Evolutionary conservation across 2,888 invertebrate genomes (phyloP), one percentile per base, ranked within the genome.

Genomic region (Coelinius sp.): DNA sequence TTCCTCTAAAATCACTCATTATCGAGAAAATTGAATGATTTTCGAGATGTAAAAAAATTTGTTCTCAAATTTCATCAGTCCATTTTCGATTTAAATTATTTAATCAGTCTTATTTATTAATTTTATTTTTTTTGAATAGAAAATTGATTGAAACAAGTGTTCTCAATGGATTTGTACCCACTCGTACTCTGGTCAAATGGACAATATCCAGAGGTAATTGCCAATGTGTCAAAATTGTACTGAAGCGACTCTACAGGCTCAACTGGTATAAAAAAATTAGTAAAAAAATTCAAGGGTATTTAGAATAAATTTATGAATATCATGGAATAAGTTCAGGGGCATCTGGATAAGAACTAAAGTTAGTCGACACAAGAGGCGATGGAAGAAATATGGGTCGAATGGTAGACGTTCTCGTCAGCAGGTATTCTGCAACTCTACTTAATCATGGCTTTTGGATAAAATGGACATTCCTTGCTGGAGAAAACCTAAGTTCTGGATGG

Each of bases 381-480:
- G 95, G 93, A 93, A 90, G 80, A 97, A 97, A 85, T 90, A 90
- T 0, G 7, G 84, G 0, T 82, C 89, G 0, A 88, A 91, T 62
- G 92, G 89, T 77, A 90, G 91, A 14, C 90, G 94, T 7, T 82
- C 93, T 3, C 88, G 91, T 5, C 93, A 94, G 79, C 98, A 98
- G 88, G 93, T 98, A 0, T 93, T 97, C 71, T 93, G 93, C 56
- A 97, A 94, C 85, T 89, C 92, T 0, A 91, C 92, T 0, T 97
- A 99, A 83, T 92, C 91, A 78, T 91, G 89, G 79, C 85, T 96
- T 79, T 89, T 99, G 24, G 98, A 99, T 85, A 95, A 94, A 89
- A 96, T 99, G 97, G 95, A 95, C 0, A 94, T 94, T 0, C 92
- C 89, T 35, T 95, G 90, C 84, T 98, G 97, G 96, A 93, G 93